These are phyloP conservation scores for Acyrthosiphon pisum DNA, from an alignment of 1,140 invertebrate species.

Conservation along the genomic window DNA sequence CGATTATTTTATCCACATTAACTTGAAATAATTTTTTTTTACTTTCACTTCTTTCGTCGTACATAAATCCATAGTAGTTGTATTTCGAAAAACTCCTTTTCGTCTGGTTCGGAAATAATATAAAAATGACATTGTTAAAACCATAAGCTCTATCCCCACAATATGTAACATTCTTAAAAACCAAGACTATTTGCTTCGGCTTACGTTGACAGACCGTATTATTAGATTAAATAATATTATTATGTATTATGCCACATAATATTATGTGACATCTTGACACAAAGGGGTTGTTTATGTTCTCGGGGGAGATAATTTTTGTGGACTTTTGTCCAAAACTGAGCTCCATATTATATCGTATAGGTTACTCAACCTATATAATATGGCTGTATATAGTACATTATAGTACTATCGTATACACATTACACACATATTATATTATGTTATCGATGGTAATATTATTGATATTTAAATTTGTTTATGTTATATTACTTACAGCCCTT, in stretches of 20 bases:
- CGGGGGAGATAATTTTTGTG: constrained; percentile 24
- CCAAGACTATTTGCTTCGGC: constrained; percentile 10
- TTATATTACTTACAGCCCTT: not conserved
- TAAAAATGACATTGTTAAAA: constrained; percentile 14
- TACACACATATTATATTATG: not conserved
- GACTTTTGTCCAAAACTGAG: not conserved
- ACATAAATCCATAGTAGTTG: not conserved
- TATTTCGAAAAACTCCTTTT: not conserved
- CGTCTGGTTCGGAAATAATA: not conserved
- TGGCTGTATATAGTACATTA: not conserved
- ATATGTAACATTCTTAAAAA: constrained; percentile 32
- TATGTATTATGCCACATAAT: constrained; percentile 27
- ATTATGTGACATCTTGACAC: constrained; percentile 52
- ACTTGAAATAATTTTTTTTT: not conserved
- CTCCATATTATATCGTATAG: not conserved
- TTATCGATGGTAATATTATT: not conserved
- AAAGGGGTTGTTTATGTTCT: constrained; percentile 54
- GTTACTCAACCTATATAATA: not conserved
- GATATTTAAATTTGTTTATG: not conserved
- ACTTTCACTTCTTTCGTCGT: not conserved
- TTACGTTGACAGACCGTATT: constrained; percentile 47
- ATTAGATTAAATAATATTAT: constrained; percentile 57
- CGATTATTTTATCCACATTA: not conserved
- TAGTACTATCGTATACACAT: not conserved
- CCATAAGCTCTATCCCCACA: not conserved